These are phyloP conservation scores for Bruchidius siliquastri DNA, from an alignment of 2,888 invertebrate genomes.

Conservation along the genomic window DNA sequence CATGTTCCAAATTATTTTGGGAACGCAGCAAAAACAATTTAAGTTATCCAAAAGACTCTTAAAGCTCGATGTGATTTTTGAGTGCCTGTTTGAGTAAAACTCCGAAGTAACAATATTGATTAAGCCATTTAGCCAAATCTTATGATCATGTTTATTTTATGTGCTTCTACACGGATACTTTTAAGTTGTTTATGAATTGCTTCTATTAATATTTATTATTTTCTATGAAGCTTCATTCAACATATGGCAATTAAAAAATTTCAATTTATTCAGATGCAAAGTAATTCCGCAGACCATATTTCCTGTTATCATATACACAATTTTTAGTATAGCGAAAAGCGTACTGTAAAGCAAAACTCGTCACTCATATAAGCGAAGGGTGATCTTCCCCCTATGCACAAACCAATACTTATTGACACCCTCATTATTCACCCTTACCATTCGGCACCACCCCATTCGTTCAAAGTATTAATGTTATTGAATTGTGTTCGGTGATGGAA, in stretches of 20 bases:
- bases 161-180: too few species aligned
- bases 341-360: slow-evolving; percentile 1
- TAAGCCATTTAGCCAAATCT: too few species aligned
- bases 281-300: not conserved
- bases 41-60: too few species aligned
- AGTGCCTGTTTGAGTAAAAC: too few species aligned
- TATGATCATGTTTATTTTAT: too few species aligned
- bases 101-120: too few species aligned
- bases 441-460: slow-evolving; percentile 28
- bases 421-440: slow-evolving; percentile 27
- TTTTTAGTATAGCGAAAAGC: not conserved
- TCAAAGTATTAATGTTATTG: slow-evolving; percentile 27
- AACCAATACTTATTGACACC: slow-evolving; percentile 40
- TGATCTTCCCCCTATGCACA: slow-evolving; percentile 22
- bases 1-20: too few species aligned
- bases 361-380: slow-evolving; percentile 12
- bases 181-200: too few species aligned
- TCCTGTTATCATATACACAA: not conserved
- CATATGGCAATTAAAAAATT: not conserved
- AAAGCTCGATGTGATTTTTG: too few species aligned
- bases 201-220: too few species aligned
- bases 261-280: not conserved
- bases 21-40: too few species aligned
- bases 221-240: too few species aligned
- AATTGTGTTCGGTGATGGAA: slow-evolving; percentile 22